phyloP scores from a whole-genome alignment of 30 jellyfish, hydroid and myxozoan genomes.

The Aurelia sp. region DNA sequence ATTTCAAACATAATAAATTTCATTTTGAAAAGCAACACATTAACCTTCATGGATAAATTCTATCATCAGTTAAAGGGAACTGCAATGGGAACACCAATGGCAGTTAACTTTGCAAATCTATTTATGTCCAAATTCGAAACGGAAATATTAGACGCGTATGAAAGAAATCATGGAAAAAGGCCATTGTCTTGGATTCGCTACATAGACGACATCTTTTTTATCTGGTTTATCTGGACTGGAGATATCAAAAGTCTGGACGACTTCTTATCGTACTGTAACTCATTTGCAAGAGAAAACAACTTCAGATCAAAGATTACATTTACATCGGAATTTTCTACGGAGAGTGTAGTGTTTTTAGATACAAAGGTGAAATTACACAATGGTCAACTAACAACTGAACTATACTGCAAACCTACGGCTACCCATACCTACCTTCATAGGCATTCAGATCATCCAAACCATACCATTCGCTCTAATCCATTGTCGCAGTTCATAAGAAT shows the following conservation, averaged over 20 bases:
- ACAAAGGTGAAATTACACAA: too few relatives aligned
- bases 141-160: not conserved
- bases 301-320: too few relatives aligned
- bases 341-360: too few relatives aligned
- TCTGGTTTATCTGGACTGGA: not conserved
- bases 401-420: too few relatives aligned
- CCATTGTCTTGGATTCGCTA: not conserved
- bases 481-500: too few relatives aligned
- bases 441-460: too few relatives aligned
- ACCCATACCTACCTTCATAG: too few relatives aligned
- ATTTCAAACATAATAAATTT: not conserved
- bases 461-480: too few relatives aligned
- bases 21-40: not conserved
- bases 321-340: too few relatives aligned
- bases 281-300: not conserved
- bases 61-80: not conserved
- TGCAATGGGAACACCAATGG: constrained; percentile 3
- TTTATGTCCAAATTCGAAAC: too few relatives aligned
- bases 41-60: not conserved
- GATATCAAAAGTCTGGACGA: not conserved
- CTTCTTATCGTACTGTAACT: not conserved
- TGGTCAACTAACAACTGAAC: too few relatives aligned
- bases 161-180: not conserved
- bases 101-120: too few relatives aligned
- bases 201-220: not conserved